Evolutionary conservation across 2,888 invertebrate species (phyloP).

Genomic region (Ectemnius lituratus): DNA sequence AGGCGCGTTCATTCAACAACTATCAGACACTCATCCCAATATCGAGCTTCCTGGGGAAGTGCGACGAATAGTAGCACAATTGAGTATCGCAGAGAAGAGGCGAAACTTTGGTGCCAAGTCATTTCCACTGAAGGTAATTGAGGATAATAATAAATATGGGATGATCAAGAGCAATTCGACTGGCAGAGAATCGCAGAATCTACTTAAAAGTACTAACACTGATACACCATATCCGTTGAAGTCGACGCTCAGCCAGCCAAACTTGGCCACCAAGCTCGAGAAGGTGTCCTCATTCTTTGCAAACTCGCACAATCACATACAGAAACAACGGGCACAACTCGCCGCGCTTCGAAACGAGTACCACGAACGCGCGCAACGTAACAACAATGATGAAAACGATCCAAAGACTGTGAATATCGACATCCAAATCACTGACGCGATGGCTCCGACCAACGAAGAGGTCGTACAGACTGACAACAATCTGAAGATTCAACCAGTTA

Average conservation of each 20-base stretch:
- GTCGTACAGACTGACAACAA: conserved; percentile 48
- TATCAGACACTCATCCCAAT: conserved; percentile 83
- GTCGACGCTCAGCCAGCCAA: conserved; percentile 76
- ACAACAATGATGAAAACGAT: conserved; percentile 75
- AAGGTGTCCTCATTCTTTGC: conserved; percentile 81
- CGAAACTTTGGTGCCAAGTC: conserved; percentile 70
- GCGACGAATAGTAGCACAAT: conserved; percentile 85
- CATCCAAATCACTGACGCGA: conserved; percentile 75
- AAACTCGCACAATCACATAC: conserved; percentile 84
- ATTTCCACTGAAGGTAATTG: conserved; percentile 79
- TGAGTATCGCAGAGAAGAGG: conserved; percentile 79
- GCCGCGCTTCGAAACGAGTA: conserved; percentile 55
- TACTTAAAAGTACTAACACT: conserved; percentile 75
- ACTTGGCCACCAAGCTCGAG: conserved; percentile 74
- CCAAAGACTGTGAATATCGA: conserved; percentile 75
- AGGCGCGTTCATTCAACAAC: conserved; percentile 85
- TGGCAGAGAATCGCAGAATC: conserved; percentile 68
- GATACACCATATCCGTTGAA: conserved; percentile 74
- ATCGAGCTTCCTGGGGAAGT: conserved; percentile 87
- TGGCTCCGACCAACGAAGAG: conserved; percentile 52
- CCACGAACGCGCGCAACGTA: conserved; percentile 35
- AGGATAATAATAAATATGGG: conserved; percentile 77
- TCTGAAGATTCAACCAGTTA: conserved; percentile 63
- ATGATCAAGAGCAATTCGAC: conserved; percentile 74
- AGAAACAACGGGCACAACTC: conserved; percentile 67